Evolutionary conservation across 2,113 vertebrate species (phyloP).

Genomic region (Tragelaphus scriptus): DNA sequence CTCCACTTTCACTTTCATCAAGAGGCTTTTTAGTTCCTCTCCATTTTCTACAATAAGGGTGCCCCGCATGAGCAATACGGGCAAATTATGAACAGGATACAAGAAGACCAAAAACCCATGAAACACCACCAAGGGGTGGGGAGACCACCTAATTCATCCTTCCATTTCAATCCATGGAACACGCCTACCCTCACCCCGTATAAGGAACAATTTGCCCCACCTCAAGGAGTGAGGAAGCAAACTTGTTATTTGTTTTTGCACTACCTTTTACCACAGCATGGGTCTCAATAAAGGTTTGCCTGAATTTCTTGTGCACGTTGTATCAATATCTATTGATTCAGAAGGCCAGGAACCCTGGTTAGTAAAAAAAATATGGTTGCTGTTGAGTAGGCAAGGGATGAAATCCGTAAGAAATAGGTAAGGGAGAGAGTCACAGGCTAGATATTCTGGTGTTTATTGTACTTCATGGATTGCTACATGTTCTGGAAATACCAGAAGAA

Average conservation of each 20-base stretch:
- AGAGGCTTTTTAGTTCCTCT: too few species aligned
- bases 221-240: background rate
- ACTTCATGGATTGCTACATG: background rate
- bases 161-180: background rate
- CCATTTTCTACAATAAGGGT: too few species aligned
- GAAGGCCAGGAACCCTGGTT: background rate
- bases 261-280: accelerated
- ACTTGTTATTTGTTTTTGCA: background rate
- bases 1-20: too few species aligned
- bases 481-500: background rate
- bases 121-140: background rate
- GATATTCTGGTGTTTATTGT: background rate
- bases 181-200: background rate
- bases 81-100: background rate
- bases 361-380: background rate
- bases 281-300: background rate
- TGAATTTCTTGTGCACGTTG: background rate
- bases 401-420: background rate
- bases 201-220: background rate
- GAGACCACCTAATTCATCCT: background rate
- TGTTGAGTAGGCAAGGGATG: background rate
- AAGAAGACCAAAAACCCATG: background rate
- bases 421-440: background rate
- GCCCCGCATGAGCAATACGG: background rate
- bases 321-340: background rate